Conservation (phyloP, 1,140 invertebrate genomes). For the Lepidurus arcticus region DNA sequence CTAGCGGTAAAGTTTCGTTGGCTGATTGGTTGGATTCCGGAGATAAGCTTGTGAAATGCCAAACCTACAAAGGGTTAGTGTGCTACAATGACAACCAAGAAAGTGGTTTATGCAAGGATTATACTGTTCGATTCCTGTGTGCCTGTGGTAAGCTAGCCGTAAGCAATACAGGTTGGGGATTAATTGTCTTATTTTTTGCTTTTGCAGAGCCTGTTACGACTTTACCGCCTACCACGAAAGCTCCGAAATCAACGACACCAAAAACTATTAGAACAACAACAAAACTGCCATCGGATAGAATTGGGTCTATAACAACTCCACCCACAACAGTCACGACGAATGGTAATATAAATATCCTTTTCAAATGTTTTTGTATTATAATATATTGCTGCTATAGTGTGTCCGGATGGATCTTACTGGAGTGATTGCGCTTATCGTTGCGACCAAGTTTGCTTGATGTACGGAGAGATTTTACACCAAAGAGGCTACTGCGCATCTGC, state of each 20-base stretch:
- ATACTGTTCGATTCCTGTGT: constrained; percentile 35
- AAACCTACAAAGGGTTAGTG: constrained; percentile 36
- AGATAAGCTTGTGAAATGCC: constrained; percentile 38
- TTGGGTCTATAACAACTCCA: too few relatives aligned
- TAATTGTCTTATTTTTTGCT: background rate
- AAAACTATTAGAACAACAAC: constrained; percentile 32
- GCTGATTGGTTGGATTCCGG: constrained; percentile 36
- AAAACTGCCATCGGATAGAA: too few relatives aligned
- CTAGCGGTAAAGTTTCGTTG: constrained; percentile 8
- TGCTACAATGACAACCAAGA: constrained; percentile 39
- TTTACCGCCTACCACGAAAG: background rate
- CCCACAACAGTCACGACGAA: background rate
- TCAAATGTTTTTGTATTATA: background rate
- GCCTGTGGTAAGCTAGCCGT: constrained; percentile 25
- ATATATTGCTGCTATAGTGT: constrained; percentile 38
- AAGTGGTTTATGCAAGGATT: constrained; percentile 34
- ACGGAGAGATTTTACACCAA: constrained; percentile 44
- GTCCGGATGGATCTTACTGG: constrained; percentile 48
- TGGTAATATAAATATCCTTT: background rate
- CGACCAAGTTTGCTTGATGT: constrained; percentile 53
- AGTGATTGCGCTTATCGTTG: constrained; percentile 58
- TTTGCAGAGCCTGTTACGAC: constrained; percentile 11
- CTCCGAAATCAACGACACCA: constrained; percentile 32
- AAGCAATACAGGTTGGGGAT: background rate
- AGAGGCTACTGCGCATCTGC: constrained; percentile 46